A percentile compares a stretch with the other conserved stretches of the same genome.
Evolutionary conservation across 2,797 vertebrate genomes (phyloP).

Genomic region (Pangasius sanitwongsei): DNA sequence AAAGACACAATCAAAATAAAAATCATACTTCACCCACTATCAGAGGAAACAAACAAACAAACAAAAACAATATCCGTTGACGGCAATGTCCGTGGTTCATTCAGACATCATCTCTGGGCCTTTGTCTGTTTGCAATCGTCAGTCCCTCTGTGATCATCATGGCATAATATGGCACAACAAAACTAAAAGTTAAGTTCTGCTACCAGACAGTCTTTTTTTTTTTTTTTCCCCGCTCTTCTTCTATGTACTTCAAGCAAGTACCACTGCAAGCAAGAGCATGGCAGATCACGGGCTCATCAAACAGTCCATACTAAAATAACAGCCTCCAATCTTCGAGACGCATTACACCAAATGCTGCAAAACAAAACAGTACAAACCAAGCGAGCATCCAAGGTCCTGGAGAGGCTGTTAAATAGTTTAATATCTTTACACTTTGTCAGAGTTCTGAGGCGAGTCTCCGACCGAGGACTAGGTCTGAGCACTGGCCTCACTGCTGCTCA

Average conservation of each 20-base stretch:
- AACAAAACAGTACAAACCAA: conserved; percentile 55
- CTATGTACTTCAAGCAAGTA: conserved; percentile 59
- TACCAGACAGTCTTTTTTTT: conserved; percentile 54
- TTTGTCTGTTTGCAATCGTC: conserved; percentile 57
- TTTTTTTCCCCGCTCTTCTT: conserved; percentile 20
- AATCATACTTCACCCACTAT: conserved; percentile 59
- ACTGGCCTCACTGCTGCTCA: conserved; percentile 17
- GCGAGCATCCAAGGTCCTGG: conserved; percentile 57
- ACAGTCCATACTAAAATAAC: conserved; percentile 26
- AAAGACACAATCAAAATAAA: conserved; percentile 57
- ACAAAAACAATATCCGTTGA: conserved; percentile 31
- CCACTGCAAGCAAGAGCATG: conserved; percentile 56
- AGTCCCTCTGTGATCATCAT: conserved; percentile 49
- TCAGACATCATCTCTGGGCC: conserved; percentile 43
- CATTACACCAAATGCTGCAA: conserved; percentile 57
- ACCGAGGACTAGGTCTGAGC: not conserved
- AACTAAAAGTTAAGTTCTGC: conserved; percentile 54
- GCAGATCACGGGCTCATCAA: conserved; percentile 43
- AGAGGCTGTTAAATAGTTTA: conserved; percentile 60
- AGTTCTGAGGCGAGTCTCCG: conserved; percentile 42
- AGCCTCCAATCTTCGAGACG: conserved; percentile 52
- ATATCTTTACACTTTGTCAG: conserved; percentile 61
- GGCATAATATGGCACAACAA: conserved; percentile 51
- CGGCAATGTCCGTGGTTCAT: not conserved
- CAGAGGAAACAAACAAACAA: conserved; percentile 40